Evolutionary conservation across 2,113 vertebrate species (phyloP), one percentile per base, ranked within the genome.

Genomic region (Mus spicilegus): DNA sequence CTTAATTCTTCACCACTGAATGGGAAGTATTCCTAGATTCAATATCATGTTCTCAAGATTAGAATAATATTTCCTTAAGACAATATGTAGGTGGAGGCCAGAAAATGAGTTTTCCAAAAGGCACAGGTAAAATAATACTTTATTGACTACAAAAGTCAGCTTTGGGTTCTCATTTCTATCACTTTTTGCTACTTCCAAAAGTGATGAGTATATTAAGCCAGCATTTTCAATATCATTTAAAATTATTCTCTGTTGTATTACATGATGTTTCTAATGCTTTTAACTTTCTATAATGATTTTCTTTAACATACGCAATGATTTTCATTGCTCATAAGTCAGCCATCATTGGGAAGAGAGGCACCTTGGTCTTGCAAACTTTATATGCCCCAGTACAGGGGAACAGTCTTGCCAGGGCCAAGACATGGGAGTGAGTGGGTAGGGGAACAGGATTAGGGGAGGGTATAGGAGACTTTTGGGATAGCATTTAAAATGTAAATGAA

Each of bases 1-100:
- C 56, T 82, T 84, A 81, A 76, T 94, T 94, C 63, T 96, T 69
- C 22, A 69, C 12, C 89, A 33, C 75, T 89, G 72, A 93, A 72
- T 19, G 30, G 87, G 61, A 16, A 67, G 1, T 63, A 88, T 80
- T 94, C 39, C 8, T 39, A 78, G 14, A 58, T 69, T 20, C 39
- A 93, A 92, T 33, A 54, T 77, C 75, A 72, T 19, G 1, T 56
- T 87, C 78, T 87, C 17, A 86, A 54, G 49, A 16, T 6, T 86
- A 75, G 6, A 17, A 28, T 87, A 90, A 80, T 69, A 89, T 51
- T 90, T 54, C 12, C 81, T 95, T 87, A 65, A 90, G 76, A 89
- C 3, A 4, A 75, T 54, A 12, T 75, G 10, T 78, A n/a, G 56
- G 56, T 89, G 9, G 24, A 89, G 39, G 42, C 39, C 42, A 65